Evolutionary conservation across 2,888 invertebrate genomes (phyloP), one percentile per base, ranked within the genome.

Genomic region (Mechanitis mazaeus): DNA sequence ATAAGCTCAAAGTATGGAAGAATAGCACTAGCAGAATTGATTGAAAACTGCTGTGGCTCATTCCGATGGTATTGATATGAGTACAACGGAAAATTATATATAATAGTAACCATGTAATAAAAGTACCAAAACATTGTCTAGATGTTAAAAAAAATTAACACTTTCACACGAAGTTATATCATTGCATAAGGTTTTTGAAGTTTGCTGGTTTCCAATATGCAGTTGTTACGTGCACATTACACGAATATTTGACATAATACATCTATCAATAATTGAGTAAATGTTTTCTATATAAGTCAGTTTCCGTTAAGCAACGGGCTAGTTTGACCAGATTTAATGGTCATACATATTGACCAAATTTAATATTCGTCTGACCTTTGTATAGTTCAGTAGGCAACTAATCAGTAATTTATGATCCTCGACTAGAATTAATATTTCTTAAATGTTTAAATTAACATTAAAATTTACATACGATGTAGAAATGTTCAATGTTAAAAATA

Each of bases 171-270:
- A 68, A 68, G 65, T 66, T 65, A 60, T 67, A 67, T 69, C 55
- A 63, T 75, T 75, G 67, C 71, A 63, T 69, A 74, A 72, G 53
- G 57, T 65, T 71, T 70, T 65, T 60, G 68, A 73, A 74, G 71
- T 71, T 71, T 69, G 71, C 71, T 71, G 68, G 71, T 66, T 69
- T 72, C 67, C 59, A 73, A 71, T 73, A 71, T 74, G 69, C 72
- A 74, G 71, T 69, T 20, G 20, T 20, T 73, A 73, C 73, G 69
- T 73, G 74, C 72, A 73, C 62, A 69, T 64, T 70, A 72, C 69
- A 69, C 70, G 68, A 67, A 70, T 72, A 70, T 69, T 68, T 71
- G 71, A 68, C 73, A 71, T 31, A 31, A 50, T 58, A 72, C 71
- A 68, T 69, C 42, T 59, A 45, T 42, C 46, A 33, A 33, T n/a